Evolutionary conservation across 2,888 invertebrate genomes (phyloP), one percentile per base, ranked within the genome.

Genomic region (Drosophila acutilabella): DNA sequence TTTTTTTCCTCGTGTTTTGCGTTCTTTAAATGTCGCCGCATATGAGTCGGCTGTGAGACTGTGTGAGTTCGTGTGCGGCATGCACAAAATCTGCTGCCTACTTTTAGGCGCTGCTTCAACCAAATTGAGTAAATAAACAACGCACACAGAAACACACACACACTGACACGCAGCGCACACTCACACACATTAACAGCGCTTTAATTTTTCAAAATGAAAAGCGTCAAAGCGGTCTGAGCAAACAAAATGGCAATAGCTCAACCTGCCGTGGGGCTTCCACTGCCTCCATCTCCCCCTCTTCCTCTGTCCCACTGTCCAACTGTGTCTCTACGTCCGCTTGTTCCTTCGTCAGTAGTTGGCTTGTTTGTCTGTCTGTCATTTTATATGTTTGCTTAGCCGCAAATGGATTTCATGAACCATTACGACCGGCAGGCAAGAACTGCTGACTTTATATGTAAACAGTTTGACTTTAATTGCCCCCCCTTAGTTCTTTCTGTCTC

Each of bases 371-470:
- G 61, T 54, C 48, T 60, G 48, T 54, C 45, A 57, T 44, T 62
- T 64, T 68, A 60, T 60, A 33, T 78, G 74, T 81, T 79, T 74
- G 65, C 67, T 71, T 66, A 71, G 59, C 66, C 62, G 54, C 79
- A 79, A 81, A 79, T 81, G 78, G 71, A 78, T 79, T 71, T 69
- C 81, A 71, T 71, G 67, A 78, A 73, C 64, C 65, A 71, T 74
- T 74, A 74, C 64, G 64, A 60, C 62, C 56, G 66, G 42, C 78
- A 64, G 70, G 53, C 81, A 56, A 38, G 57, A 62, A 68, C 51
- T 61, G 68, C 64, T 59, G 71, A 69, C 80, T 71, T 53, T 61
- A 40, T 67, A 30, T 76, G 76, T 53, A 42, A 47, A 79, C 64
- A 65, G 47, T 69, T 78, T 64, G 81, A 67, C 71, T 79, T 78